Conservation (phyloP, 64 coral and sea anemone species). For the Stichodactyla mertensii region DNA sequence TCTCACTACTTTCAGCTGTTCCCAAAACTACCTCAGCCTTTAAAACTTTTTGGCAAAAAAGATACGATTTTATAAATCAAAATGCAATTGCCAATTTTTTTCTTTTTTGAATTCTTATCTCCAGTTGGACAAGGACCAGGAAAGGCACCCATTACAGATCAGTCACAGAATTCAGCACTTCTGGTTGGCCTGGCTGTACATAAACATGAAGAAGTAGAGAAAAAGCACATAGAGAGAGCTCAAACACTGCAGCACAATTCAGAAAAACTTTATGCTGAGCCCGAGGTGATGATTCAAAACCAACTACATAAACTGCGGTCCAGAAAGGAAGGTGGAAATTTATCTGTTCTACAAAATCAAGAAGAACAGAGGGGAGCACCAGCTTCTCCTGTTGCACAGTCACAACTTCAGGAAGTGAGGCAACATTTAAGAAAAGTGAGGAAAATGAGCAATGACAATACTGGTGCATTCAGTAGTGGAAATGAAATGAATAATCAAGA, state of each 20-base stretch:
- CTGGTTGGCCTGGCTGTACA: constrained; percentile 54
- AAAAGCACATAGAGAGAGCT: constrained; percentile 14
- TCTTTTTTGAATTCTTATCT: neutral
- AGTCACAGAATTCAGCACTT: constrained; percentile 33
- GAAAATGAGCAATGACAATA: neutral
- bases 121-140: neutral
- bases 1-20: too few relatives aligned
- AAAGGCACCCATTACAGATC: constrained; percentile 7
- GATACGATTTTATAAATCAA: too few relatives aligned
- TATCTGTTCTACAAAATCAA: neutral
- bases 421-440: constrained; percentile 11
- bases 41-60: too few relatives aligned
- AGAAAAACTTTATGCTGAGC: neutral
- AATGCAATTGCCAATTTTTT: neutral
- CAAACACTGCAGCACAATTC: neutral
- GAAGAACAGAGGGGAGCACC: neutral
- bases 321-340: neutral
- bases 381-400: neutral
- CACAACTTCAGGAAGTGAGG: neutral
- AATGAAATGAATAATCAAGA: neutral
- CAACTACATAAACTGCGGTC: constrained; percentile 31
- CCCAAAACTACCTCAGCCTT: too few relatives aligned
- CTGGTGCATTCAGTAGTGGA: neutral
- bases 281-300: constrained; percentile 19
- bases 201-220: constrained; percentile 22